Base-by-base conservation (phyloP, 2,113 vertebrate species). In the Eulemur rufifrons region DNA sequence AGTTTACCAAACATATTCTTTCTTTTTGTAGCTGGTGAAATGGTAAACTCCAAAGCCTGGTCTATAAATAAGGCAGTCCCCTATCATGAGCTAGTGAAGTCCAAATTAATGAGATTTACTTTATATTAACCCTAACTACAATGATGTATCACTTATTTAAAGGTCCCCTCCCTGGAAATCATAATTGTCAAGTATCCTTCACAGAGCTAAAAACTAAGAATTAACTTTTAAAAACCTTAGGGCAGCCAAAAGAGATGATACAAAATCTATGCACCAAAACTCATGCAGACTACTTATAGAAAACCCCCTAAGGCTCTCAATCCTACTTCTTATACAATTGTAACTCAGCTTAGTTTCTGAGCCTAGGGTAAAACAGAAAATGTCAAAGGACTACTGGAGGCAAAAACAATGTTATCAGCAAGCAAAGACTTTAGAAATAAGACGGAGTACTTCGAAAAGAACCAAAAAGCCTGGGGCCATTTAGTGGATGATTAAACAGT, bases 331-430 rank as follows among this genome's bases (percentile, higher is more conserved):
- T 74, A 95, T n/a, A 90, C 15, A 61, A 37, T 71, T 89, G 71
- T 95, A 93, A 92, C n/a, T 92, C 61, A 88, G 66, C 39, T 73
- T 95, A 66, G 66, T 95, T 96, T 89, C 84, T 95, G 76, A 95
- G 50, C 73, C 52, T 77, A 68, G 27, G 25, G 9, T 95, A 73
- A 47, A 95, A 85, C 3, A 83, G 66, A 92, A 94, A 95, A 95
- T 95, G 73, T 80, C 84, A 90, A 92, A 87, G 45, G 29, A 64
- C 42, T 95, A 95, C 56, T 83, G 8, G 61, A 94, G 32, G 39
- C 47, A 96, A 94, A 96, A 85, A 86, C 64, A 94, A 76, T 81
- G 52, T 92, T 87, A 90, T 86, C 82, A 96, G 78, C 17, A 95
- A 73, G 86, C 6, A 94, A 95, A 86, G 34, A 50, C 8, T 63